Evolutionary conservation across 2,797 vertebrate genomes (phyloP).

Genomic region (Coregonus sp.): DNA sequence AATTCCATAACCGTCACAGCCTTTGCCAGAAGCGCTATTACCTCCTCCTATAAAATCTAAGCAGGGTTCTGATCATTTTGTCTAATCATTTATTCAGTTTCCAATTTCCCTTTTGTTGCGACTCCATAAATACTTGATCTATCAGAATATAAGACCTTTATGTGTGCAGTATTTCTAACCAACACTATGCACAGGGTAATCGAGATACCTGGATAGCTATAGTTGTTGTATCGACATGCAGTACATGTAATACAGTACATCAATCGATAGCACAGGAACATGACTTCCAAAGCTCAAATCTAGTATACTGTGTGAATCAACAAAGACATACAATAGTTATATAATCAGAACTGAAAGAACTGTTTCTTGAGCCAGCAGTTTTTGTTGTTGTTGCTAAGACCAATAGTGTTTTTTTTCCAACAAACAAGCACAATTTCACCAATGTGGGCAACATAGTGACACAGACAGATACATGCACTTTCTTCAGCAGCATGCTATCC

Average conservation of each 20-base stretch:
- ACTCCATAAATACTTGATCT: not conserved
- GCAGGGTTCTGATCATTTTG: not conserved
- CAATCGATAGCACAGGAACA: not conserved
- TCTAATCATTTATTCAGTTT: not conserved
- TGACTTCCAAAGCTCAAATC: not conserved
- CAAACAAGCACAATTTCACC: not conserved
- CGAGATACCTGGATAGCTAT: not conserved
- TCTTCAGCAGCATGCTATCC: not conserved
- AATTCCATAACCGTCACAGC: no score
- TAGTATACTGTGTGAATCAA: not conserved
- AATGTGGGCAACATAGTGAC: not conserved
- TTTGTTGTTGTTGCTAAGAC: not conserved
- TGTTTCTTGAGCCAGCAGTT: not conserved
- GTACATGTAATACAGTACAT: not conserved
- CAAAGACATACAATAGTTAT: not conserved
- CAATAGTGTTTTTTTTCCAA: not conserved
- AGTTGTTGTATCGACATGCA: not conserved
- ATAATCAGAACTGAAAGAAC: not conserved
- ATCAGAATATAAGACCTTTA: not conserved
- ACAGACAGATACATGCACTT: not conserved
- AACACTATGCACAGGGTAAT: not conserved
- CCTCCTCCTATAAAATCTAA: not conserved
- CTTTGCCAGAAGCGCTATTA: not conserved
- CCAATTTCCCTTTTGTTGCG: not conserved
- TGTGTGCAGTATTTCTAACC: not conserved